phyloP scores from a whole-genome alignment of 2,797 vertebrate genomes.

The Lepilemur ruficaudatus region DNA sequence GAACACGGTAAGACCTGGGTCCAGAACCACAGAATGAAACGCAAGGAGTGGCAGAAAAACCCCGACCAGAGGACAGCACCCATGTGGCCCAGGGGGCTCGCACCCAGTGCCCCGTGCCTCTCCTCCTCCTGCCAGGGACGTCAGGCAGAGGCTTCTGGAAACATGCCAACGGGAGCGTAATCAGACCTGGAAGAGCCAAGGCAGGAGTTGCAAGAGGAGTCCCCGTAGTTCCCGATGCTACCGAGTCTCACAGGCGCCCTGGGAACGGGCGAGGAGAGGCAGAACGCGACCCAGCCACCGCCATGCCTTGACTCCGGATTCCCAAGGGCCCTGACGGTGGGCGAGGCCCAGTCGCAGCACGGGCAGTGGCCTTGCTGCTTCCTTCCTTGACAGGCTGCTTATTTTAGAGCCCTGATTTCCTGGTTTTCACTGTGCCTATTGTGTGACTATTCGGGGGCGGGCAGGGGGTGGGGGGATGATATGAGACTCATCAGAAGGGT shows the following conservation, averaged over 20 bases:
- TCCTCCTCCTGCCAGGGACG: background rate
- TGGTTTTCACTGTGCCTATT: conserved; percentile 20
- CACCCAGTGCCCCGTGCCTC: background rate
- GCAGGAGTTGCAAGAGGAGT: background rate
- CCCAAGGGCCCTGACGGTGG: background rate
- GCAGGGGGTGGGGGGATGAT: background rate
- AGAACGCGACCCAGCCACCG: background rate
- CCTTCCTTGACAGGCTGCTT: conserved; percentile 41
- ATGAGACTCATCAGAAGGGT: background rate
- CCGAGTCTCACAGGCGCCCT: background rate
- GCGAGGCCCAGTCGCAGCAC: background rate
- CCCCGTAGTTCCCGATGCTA: no score
- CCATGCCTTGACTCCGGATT: background rate
- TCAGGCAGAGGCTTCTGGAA: background rate
- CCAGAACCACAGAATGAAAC: background rate
- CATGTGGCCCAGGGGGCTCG: no score
- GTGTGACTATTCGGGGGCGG: background rate
- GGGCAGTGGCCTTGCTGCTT: conserved; percentile 13
- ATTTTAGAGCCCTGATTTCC: conserved; percentile 33
- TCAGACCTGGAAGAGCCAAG: background rate
- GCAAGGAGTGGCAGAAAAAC: background rate
- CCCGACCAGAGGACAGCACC: background rate
- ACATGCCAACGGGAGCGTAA: background rate
- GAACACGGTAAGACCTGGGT: background rate
- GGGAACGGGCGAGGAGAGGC: background rate